phyloP scores from a whole-genome alignment of 2,888 invertebrate species.

The Drosophila imparisetae region DNA sequence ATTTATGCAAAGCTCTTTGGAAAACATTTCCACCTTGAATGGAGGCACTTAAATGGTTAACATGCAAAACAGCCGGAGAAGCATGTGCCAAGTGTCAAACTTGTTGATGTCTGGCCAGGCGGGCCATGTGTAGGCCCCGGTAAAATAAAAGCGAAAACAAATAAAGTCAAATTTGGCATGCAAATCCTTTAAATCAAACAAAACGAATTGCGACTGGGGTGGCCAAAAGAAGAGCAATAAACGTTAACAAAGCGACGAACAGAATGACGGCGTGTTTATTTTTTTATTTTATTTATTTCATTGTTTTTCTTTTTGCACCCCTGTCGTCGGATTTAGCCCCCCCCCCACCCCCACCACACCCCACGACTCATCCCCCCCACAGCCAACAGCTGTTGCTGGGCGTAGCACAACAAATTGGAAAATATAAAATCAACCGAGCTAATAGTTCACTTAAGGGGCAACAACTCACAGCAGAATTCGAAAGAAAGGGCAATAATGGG shows the following conservation, averaged over 20 bases:
- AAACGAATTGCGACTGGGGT: constrained; percentile 56
- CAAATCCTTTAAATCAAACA: constrained; percentile 78
- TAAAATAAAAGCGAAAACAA: constrained; percentile 57
- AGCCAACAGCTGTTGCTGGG: constrained; percentile 52
- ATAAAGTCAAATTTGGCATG: constrained; percentile 79
- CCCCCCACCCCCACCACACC: background rate
- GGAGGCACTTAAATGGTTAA: constrained; percentile 66
- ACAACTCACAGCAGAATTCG: constrained; percentile 36
- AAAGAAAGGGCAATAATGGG: constrained; percentile 11
- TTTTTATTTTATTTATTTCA: constrained; percentile 30
- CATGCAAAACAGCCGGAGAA: constrained; percentile 55
- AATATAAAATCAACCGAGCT: constrained; percentile 80
- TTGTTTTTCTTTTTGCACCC: constrained; percentile 35
- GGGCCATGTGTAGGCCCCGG: constrained; percentile 22
- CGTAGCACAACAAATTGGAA: constrained; percentile 73
- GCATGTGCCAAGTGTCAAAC: constrained; percentile 53
- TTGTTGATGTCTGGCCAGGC: constrained; percentile 36
- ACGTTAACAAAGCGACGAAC: constrained; percentile 63
- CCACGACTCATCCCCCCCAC: background rate
- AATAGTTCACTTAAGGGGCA: constrained; percentile 75
- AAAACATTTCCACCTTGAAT: constrained; percentile 60
- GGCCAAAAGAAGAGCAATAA: constrained; percentile 60
- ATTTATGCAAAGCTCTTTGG: constrained; percentile 65
- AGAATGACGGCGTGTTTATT: constrained; percentile 52
- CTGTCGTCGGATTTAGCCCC: constrained; percentile 10